These are phyloP conservation scores for Conus canariensis DNA, from an alignment of 2,888 invertebrate genomes.

Conservation along the genomic window DNA sequence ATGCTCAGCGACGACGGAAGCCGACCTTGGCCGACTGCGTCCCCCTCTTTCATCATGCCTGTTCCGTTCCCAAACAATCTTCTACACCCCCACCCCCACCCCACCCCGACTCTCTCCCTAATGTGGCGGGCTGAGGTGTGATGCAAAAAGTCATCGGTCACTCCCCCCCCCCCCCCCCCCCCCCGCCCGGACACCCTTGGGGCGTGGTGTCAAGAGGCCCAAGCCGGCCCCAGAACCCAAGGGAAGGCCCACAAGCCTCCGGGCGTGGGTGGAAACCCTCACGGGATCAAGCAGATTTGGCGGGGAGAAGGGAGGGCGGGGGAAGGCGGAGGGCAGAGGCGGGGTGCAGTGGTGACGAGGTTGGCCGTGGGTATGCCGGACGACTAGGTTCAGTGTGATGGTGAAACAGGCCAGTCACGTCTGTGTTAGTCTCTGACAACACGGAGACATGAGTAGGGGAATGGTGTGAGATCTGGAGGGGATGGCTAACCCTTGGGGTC, in stretches of 20 bases:
- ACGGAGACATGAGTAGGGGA: not conserved
- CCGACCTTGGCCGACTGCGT: not conserved
- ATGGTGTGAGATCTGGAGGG: not conserved
- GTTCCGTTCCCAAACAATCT: constrained; percentile 16
- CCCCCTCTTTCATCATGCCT: constrained; percentile 2
- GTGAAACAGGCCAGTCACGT: not conserved
- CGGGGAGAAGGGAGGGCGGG: not conserved
- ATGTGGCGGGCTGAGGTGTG: constrained; percentile 1
- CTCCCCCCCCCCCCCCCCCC: not conserved
- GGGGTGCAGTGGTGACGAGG: not conserved
- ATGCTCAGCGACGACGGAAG: not conserved
- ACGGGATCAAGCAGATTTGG: constrained; percentile 3
- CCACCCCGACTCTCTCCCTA: not conserved
- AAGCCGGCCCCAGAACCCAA: not conserved
- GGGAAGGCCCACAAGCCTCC: constrained; percentile 2
- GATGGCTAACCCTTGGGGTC: not conserved
- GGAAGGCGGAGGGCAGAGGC: not conserved
- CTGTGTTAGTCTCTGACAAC: not conserved
- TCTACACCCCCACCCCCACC: not conserved
- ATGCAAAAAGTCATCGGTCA: constrained; percentile 38
- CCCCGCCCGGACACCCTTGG: constrained; percentile 5
- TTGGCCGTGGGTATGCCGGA: not conserved
- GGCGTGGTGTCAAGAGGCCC: constrained; percentile 23
- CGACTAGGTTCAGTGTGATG: not conserved
- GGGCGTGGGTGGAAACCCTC: not conserved